phyloP scores from a whole-genome alignment of 2,888 invertebrate species.

The Prosapia bicincta region DNA sequence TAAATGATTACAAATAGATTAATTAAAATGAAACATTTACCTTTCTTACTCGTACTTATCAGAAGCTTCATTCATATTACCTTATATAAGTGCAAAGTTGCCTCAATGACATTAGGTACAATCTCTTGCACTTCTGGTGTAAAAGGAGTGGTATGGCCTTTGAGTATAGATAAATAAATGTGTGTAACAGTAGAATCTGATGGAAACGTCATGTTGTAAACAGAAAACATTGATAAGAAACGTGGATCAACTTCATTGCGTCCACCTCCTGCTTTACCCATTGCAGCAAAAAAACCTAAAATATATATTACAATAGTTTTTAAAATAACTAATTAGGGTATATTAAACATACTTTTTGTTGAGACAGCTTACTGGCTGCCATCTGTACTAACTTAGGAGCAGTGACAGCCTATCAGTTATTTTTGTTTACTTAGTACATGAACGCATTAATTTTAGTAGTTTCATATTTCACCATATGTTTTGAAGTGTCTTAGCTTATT shows the following conservation, averaged over 20 bases:
- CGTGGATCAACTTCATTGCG: slow-evolving; percentile 87
- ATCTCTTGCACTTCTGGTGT: slow-evolving; percentile 60
- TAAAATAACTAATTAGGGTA: not conserved
- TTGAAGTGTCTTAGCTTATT: no score
- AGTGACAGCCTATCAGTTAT: no score
- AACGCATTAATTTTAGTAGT: no score
- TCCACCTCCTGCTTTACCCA: slow-evolving; percentile 87
- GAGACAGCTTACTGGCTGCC: no score
- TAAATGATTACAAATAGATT: no score
- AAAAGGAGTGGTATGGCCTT: slow-evolving; percentile 72
- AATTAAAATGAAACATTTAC: no score
- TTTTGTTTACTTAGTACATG: no score
- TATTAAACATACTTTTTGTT: not conserved
- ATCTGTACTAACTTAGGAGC: no score
- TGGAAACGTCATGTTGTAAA: slow-evolving; percentile 83
- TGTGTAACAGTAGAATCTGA: slow-evolving; percentile 70
- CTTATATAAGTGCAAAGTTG: slow-evolving; percentile 81
- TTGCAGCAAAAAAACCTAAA: slow-evolving; percentile 69
- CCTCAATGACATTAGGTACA: slow-evolving; percentile 64
- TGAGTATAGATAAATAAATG: slow-evolving; percentile 78
- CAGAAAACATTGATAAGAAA: slow-evolving; percentile 87
- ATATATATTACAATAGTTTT: not conserved
- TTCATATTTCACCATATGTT: no score
- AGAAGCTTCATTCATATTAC: slow-evolving; percentile 41
- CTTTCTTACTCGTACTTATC: no score